phyloP scores from a whole-genome alignment of 2,888 invertebrate genomes.

The Limnephilus rhombicus region DNA sequence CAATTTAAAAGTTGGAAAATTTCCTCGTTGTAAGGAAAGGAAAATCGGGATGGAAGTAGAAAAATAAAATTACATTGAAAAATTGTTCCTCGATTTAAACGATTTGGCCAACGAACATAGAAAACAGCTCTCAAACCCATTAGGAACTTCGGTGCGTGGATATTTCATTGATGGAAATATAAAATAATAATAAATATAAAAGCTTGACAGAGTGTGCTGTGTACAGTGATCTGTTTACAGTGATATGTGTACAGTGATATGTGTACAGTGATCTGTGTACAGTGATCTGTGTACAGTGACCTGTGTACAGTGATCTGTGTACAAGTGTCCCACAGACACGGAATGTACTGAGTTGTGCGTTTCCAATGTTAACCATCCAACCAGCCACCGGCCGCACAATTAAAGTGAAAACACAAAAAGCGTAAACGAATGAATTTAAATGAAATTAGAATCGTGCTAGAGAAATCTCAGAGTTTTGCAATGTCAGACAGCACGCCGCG shows the following conservation, averaged over 20 bases:
- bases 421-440: constrained; percentile 30
- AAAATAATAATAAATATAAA: not conserved
- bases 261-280: no score
- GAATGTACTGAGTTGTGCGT: not conserved
- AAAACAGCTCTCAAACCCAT: not conserved
- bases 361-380: not conserved
- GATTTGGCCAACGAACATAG: no score
- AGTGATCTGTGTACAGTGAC: no score
- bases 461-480: constrained; percentile 18
- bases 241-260: no score
- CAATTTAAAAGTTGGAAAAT: not conserved
- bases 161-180: not conserved
- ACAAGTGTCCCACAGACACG: no score
- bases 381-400: not conserved
- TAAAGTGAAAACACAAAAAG: constrained; percentile 21
- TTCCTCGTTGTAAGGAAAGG: not conserved
- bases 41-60: no score
- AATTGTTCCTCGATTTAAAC: no score
- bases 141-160: not conserved
- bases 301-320: no score
- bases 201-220: not conserved
- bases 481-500: not conserved
- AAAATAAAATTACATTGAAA: no score
- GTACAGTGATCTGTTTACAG: no score
- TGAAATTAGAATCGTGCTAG: constrained; percentile 24